These are phyloP conservation scores for Phyto melanocephala DNA, from an alignment of 2,888 invertebrate genomes.

Conservation along the genomic window DNA sequence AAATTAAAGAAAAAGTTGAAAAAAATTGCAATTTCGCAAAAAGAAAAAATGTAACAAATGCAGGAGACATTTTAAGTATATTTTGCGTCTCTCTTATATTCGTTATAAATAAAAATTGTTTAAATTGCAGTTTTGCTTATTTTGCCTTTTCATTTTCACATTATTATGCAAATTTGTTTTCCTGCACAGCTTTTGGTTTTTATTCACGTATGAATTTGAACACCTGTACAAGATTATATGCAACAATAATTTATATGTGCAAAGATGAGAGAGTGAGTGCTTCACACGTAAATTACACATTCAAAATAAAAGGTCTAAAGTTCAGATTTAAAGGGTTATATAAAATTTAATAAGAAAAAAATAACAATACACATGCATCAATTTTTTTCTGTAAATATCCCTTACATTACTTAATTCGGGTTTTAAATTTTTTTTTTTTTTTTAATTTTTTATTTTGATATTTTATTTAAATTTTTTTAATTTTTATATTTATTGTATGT, in stretches of 20 bases:
- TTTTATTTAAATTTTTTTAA: too few species aligned
- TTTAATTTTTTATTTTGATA: too few species aligned
- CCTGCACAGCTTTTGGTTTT: slow-evolving; percentile 6
- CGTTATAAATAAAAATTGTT: slow-evolving; percentile 22
- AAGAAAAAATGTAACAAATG: slow-evolving; percentile 1
- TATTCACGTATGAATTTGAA: slow-evolving; percentile 52
- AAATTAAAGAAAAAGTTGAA: neutral
- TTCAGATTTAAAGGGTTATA: neutral
- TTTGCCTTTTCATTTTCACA: neutral
- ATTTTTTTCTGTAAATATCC: too few species aligned
- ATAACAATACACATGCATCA: too few species aligned
- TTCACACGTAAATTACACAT: too few species aligned
- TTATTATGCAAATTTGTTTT: slow-evolving; percentile 30
- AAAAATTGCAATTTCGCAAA: neutral
- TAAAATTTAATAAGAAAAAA: too few species aligned
- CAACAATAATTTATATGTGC: slow-evolving; percentile 35
- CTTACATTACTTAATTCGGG: too few species aligned
- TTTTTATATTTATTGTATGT: too few species aligned
- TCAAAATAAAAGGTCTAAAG: neutral
- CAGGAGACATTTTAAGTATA: slow-evolving; percentile 12
- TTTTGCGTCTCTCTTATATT: neutral
- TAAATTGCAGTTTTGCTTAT: slow-evolving; percentile 32
- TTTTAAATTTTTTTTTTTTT: too few species aligned
- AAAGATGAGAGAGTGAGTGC: neutral
- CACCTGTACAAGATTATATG: slow-evolving; percentile 57